Percentiles rank a stretch among this genome's conserved stretches.
Evolutionary conservation across 2,113 vertebrate species (phyloP).

Genomic region (Bungarus multicinctus): DNA sequence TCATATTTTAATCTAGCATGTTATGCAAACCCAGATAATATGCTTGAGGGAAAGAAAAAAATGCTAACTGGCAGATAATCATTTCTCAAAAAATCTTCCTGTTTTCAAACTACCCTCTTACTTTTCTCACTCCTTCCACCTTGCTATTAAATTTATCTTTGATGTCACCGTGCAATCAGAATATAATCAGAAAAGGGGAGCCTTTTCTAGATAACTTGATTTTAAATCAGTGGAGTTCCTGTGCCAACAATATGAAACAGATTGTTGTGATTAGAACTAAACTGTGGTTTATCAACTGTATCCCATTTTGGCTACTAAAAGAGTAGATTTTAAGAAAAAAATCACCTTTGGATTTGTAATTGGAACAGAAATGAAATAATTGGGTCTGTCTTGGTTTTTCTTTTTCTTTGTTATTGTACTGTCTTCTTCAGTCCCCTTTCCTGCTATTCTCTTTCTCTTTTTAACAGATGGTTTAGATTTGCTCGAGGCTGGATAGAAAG

Average conservation of each 20-base stretch:
- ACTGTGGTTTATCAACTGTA: neutral
- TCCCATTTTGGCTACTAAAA: neutral
- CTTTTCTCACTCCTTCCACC: too few relatives aligned
- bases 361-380: slow-evolving; percentile 94
- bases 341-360: slow-evolving; percentile 81
- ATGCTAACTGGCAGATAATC: neutral
- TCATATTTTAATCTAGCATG: neutral
- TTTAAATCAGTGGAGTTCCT: slow-evolving; percentile 1
- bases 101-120: neutral
- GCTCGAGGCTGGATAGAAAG: slow-evolving; percentile 63
- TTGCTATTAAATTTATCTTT: slow-evolving; percentile 1
- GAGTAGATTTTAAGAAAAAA: neutral
- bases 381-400: slow-evolving; percentile 73
- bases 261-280: neutral
- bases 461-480: slow-evolving; percentile 60
- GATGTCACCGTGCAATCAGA: neutral
- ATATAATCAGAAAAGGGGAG: neutral
- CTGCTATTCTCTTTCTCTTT: slow-evolving; percentile 73
- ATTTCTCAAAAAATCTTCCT: neutral
- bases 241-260: slow-evolving; percentile 15
- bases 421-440: slow-evolving; percentile 71
- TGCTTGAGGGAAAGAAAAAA: neutral
- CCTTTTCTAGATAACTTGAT: neutral
- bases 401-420: slow-evolving; percentile 76
- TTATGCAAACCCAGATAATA: neutral